Conservation (phyloP, 2,113 vertebrate species). For the Nesoenas mayeri region DNA sequence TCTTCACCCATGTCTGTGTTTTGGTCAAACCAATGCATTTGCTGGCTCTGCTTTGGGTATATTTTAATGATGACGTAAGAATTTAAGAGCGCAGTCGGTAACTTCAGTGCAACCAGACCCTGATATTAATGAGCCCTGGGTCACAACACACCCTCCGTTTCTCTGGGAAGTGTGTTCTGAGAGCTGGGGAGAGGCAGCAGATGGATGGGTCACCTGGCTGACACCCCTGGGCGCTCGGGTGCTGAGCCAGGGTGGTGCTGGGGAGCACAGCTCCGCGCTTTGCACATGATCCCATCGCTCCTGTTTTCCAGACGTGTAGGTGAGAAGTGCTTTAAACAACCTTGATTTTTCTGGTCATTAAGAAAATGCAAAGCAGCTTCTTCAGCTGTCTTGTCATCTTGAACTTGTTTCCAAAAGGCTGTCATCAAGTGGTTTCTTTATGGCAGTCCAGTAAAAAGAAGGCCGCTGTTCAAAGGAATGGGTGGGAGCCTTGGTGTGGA, state of each 20-base stretch:
- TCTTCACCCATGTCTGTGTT: not conserved
- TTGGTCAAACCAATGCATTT: not conserved
- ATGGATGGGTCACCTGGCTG: not conserved
- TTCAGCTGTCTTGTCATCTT: not conserved
- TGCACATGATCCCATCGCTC: not conserved
- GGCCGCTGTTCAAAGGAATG: not conserved
- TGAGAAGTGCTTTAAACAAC: not conserved
- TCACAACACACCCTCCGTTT: not conserved
- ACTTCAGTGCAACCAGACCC: not conserved
- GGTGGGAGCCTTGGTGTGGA: not conserved
- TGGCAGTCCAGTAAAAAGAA: not conserved
- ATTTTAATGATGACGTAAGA: not conserved
- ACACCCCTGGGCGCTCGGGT: too few relatives aligned
- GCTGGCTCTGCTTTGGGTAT: not conserved
- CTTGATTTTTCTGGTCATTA: not conserved
- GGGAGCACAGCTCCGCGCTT: not conserved
- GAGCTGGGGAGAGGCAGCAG: not conserved
- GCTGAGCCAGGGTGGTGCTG: too few relatives aligned
- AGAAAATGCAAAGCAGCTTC: slow-evolving; percentile 32
- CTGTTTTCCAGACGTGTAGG: not conserved
- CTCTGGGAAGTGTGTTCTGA: not conserved
- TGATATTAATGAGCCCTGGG: not conserved
- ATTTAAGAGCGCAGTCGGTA: not conserved
- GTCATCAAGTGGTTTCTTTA: not conserved
- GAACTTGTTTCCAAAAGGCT: not conserved